phyloP scores from a whole-genome alignment of 2,888 invertebrate genomes.

The Biston betularia region DNA sequence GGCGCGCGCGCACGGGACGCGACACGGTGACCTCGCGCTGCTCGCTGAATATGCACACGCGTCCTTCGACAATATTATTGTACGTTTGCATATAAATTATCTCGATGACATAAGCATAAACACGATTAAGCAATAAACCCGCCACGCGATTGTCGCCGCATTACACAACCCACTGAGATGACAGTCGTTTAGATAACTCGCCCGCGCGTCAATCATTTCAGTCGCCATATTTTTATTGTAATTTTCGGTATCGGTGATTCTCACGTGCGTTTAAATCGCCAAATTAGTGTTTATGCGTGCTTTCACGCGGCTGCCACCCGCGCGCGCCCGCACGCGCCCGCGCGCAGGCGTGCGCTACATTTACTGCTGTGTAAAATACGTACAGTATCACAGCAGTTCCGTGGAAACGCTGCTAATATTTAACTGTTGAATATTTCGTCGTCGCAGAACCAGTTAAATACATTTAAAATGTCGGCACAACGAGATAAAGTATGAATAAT shows the following conservation, averaged over 20 bases:
- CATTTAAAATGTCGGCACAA: too few relatives aligned
- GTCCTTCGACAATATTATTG: neutral
- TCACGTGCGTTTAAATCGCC: neutral
- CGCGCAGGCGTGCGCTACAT: too few relatives aligned
- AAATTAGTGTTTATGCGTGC: slow-evolving; percentile 9
- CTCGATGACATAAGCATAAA: neutral
- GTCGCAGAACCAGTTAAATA: too few relatives aligned
- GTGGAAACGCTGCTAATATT: too few relatives aligned
- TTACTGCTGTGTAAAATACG: too few relatives aligned
- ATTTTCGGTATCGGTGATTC: neutral
- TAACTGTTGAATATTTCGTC: too few relatives aligned
- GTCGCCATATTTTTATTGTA: slow-evolving; percentile 14
- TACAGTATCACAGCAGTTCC: too few relatives aligned
- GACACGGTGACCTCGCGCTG: neutral
- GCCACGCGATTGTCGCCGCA: neutral
- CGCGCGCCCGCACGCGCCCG: too few relatives aligned
- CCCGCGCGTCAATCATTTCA: neutral
- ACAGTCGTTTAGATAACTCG: neutral
- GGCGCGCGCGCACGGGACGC: slow-evolving; percentile 1
- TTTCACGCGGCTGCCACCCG: neutral
- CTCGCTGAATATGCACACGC: neutral
- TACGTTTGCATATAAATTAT: neutral
- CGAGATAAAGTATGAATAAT: too few relatives aligned
- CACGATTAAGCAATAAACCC: slow-evolving; percentile 6
- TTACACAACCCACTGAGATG: neutral